Evolutionary conservation across 2,888 invertebrate species (phyloP).

Genomic region (Phyllotreta cruciferae): DNA sequence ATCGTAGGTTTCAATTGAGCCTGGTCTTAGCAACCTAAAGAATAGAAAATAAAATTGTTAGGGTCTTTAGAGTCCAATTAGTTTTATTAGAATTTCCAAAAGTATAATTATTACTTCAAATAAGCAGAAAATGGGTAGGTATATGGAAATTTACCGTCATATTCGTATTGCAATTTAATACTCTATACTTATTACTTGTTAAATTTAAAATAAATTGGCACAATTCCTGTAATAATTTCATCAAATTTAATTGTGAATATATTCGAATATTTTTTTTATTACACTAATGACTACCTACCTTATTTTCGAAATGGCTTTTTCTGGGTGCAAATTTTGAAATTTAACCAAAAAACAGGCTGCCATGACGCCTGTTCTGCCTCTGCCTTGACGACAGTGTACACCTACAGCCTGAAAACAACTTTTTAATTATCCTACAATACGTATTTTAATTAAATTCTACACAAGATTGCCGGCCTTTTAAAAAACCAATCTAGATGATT

Average conservation of each 20-base stretch:
- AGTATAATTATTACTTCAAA: no score
- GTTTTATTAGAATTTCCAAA: no score
- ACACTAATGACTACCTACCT: constrained; percentile 57
- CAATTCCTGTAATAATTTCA: no score
- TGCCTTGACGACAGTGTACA: constrained; percentile 74
- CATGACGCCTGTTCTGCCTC: constrained; percentile 77
- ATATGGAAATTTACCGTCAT: no score
- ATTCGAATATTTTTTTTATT: no score
- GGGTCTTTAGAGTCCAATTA: no score
- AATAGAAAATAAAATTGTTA: not conserved
- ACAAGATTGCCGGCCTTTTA: not conserved
- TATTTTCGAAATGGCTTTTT: constrained; percentile 68
- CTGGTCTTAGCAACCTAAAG: constrained; percentile 59
- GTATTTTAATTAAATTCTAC: constrained; percentile 6
- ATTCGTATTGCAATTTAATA: no score
- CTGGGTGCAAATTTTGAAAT: constrained; percentile 67
- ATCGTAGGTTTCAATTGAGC: constrained; percentile 69
- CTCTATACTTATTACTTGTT: no score
- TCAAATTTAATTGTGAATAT: no score
- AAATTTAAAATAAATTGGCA: no score
- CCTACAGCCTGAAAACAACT: constrained; percentile 66
- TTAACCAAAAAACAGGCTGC: constrained; percentile 75
- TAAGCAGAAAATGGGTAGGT: no score
- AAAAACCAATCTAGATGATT: no score
- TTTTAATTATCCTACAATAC: constrained; percentile 18